Percentiles rank a stretch among this genome's conserved stretches.
Conservation (phyloP, 2,113 vertebrate genomes). For the Phocoena phocoena region DNA sequence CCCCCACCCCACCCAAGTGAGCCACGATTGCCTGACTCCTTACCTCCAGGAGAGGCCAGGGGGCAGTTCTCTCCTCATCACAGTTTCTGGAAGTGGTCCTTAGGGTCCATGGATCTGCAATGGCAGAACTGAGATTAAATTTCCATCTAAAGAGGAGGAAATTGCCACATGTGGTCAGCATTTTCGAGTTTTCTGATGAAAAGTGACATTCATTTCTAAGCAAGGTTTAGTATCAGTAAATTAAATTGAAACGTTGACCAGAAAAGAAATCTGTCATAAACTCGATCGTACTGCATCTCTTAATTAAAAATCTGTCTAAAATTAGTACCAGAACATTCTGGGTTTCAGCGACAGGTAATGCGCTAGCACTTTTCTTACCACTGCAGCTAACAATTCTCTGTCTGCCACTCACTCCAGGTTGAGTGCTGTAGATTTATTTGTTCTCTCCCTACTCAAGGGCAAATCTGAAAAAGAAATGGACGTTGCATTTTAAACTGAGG, state of each 20-base stretch:
- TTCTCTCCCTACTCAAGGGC: background rate
- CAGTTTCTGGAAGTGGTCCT: background rate
- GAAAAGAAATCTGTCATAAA: background rate
- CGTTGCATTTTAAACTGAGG: conserved; percentile 32
- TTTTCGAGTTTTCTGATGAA: background rate
- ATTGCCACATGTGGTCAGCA: background rate
- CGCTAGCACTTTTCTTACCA: background rate
- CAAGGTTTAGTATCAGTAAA: background rate
- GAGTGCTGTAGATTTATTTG: background rate
- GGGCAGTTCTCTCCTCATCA: background rate
- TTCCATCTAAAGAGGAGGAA: background rate
- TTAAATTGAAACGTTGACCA: background rate
- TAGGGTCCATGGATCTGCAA: background rate
- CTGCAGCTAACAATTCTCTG: background rate
- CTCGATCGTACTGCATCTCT: background rate
- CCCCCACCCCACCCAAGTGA: background rate
- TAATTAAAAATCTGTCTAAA: background rate
- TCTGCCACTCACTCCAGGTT: background rate
- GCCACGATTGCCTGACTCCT: background rate
- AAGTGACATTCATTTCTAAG: background rate
- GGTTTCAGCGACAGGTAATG: background rate
- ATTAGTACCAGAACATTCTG: background rate
- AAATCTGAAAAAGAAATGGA: background rate
- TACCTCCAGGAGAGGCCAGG: background rate
- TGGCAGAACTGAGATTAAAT: background rate